These are phyloP conservation scores for Bombus difficillimus DNA, from an alignment of 1,140 invertebrate species.

Conservation along the genomic window DNA sequence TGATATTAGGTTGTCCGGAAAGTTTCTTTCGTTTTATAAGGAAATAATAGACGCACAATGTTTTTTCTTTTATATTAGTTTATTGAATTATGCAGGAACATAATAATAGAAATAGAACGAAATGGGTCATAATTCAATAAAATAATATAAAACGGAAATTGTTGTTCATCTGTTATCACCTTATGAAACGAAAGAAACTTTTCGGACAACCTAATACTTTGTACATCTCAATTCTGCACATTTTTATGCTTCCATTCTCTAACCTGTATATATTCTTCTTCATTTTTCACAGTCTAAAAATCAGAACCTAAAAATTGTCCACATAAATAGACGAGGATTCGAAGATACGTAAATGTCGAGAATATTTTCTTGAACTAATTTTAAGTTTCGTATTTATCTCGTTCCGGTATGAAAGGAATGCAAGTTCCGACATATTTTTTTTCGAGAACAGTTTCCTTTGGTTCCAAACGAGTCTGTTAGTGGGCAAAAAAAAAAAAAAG, in stretches of 20 bases:
- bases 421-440: background rate
- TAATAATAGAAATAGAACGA: too few relatives aligned
- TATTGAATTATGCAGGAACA: too few relatives aligned
- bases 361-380: background rate
- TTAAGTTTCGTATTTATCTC: background rate
- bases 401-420: conserved; percentile 12
- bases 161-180: too few relatives aligned
- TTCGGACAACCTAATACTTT: too few relatives aligned
- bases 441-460: background rate
- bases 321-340: too few relatives aligned
- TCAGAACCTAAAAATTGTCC: background rate
- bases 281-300: background rate
- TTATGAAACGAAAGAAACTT: too few relatives aligned
- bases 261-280: background rate
- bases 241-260: background rate
- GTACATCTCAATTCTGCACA: background rate
- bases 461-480: conserved; percentile 11
- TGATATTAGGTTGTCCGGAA: too few relatives aligned
- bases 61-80: too few relatives aligned
- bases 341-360: background rate
- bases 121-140: too few relatives aligned
- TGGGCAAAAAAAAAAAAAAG: background rate
- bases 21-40: too few relatives aligned
- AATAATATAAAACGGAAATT: too few relatives aligned
- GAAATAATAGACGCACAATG: too few relatives aligned